Conservation (phyloP, 2,888 invertebrate species). For the Dugesia japonica region DNA sequence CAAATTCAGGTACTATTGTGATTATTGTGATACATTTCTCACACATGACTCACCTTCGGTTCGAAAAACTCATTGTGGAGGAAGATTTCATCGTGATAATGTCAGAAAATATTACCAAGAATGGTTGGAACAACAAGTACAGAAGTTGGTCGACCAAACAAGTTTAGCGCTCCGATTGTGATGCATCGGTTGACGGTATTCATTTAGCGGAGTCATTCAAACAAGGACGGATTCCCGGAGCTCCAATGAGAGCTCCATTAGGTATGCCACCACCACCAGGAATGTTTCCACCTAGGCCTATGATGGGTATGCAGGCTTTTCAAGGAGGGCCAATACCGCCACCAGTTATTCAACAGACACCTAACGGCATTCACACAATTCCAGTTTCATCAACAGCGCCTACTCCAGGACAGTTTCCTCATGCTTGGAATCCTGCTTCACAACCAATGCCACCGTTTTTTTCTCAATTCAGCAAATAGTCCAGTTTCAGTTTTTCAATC, state of each 20-base stretch:
- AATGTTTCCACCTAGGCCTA: background rate
- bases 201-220: constrained; percentile 26
- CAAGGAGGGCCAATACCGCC: background rate
- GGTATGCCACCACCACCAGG: background rate
- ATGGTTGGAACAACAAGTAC: constrained; percentile 99
- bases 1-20: constrained; percentile 81
- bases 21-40: constrained; percentile 95
- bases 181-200: background rate
- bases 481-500: no score
- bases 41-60: constrained; percentile 72
- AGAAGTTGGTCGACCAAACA: constrained; percentile 72
- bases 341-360: background rate
- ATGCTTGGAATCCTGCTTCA: background rate
- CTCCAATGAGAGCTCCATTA: background rate
- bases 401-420: background rate
- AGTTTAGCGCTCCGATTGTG: constrained; percentile 38
- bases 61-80: constrained; percentile 93
- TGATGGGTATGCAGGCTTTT: background rate
- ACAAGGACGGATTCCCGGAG: constrained; percentile 15
- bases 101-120: constrained; percentile 97
- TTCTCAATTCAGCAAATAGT: no score
- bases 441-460: no score
- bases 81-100: constrained; percentile 96
- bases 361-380: constrained; percentile 1
- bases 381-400: background rate